These are phyloP conservation scores for Pangasius larnaudii DNA, from an alignment of 2,797 vertebrate genomes.

Conservation along the genomic window DNA sequence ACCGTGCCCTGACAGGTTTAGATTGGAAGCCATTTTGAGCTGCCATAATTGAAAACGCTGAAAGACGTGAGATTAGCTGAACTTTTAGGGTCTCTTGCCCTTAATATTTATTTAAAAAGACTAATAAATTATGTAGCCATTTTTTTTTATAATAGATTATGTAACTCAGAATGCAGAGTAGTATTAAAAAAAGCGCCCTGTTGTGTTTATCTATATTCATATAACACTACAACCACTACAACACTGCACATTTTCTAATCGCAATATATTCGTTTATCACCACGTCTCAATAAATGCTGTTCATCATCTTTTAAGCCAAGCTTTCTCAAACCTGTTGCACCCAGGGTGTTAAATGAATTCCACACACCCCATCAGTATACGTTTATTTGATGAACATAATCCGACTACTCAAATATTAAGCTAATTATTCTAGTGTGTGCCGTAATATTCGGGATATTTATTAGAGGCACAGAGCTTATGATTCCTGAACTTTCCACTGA, in stretches of 20 bases:
- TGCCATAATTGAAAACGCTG: constrained; percentile 1
- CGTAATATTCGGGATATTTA: not conserved
- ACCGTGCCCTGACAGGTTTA: not conserved
- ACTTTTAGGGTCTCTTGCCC: not conserved
- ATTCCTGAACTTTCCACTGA: not conserved
- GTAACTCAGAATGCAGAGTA: not conserved
- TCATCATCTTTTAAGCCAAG: not conserved
- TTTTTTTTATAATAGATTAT: not conserved
- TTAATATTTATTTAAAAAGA: not conserved
- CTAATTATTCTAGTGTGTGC: not conserved
- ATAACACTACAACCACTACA: not conserved
- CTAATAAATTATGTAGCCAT: not conserved
- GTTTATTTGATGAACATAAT: not conserved
- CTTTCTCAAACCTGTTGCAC: not conserved
- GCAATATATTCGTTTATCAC: not conserved
- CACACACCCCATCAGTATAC: not conserved
- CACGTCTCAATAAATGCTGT: not conserved
- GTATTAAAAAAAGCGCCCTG: not conserved
- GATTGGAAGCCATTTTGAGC: constrained; percentile 10
- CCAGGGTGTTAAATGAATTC: not conserved
- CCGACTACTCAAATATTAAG: not conserved
- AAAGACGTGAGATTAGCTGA: not conserved
- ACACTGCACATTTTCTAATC: too few relatives aligned
- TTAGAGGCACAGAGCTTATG: not conserved
- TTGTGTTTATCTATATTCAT: not conserved